Base-by-base conservation (phyloP, 2,888 invertebrate genomes). In the Tenthredo amoena region DNA sequence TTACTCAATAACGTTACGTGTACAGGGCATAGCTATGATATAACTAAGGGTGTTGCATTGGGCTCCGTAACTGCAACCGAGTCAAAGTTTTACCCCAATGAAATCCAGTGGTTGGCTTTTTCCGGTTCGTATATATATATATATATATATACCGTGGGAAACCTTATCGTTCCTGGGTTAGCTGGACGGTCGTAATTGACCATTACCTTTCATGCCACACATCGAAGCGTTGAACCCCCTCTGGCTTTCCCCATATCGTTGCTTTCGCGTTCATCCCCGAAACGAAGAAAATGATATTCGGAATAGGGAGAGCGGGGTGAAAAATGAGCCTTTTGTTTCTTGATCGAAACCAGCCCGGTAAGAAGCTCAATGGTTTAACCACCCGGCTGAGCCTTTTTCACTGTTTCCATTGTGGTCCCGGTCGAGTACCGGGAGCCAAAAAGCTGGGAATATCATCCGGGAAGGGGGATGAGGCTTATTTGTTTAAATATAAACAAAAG, bases 181-280 rank as follows among this genome's bases (percentile, higher is more conserved):
- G 72, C 72, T 40, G 55, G 37, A 43, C 43, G 72, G 21, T 34
- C n/a, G 12, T 72, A 72, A 72, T 72, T 72, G 37, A 72, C 72
- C 72, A 72, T 72, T 40, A 72, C 2, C 72, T 43, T 43, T 72
- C 21, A 72, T 10, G 7, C n/a, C 43, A 43, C 21, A 0, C 40
- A 21, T 72, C 10, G 40, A 43, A 72, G 10, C n/a, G 3, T 21
- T 43, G 2, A 7, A 21, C n/a, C 43, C 34, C 18, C 31, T 12
- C 0, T 1, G 31, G 4, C 21, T n/a, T n/a, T n/a, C n/a, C 9
- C 7, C 55, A n/a, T 55, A n/a, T 55, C n/a, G n/a, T 55, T n/a
- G 6, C 2, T 55, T 55, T 55, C n/a, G n/a, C 0, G 7, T 55
- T 55, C 12, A 47, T 12, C 12, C 47, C 47, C 15, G 47, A 15